Evolutionary conservation across 1,140 invertebrate genomes (phyloP).

Genomic region (Odontomachus brunneus): DNA sequence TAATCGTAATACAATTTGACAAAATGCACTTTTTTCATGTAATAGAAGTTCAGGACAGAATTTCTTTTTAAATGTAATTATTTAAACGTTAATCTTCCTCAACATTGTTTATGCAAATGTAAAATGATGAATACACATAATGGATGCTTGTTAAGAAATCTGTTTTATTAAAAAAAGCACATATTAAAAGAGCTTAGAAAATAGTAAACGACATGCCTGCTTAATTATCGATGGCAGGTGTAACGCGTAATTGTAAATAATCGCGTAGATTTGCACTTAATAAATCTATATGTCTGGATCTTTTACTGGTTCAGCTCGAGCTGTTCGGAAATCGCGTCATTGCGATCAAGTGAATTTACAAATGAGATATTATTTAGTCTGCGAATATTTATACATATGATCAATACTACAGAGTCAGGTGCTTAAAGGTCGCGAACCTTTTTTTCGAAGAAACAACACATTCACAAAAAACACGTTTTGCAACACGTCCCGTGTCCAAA

Average conservation of each 20-base stretch:
- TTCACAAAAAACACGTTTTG: no score
- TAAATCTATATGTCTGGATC: background rate
- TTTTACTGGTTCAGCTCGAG: background rate
- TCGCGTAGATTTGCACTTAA: conserved; percentile 26
- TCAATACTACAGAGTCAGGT: no score
- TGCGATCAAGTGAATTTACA: conserved; percentile 15
- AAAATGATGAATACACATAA: conserved; percentile 5
- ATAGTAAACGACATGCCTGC: conserved; percentile 44
- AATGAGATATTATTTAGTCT: conserved; percentile 24
- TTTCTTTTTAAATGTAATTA: no score
- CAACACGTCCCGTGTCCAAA: no score
- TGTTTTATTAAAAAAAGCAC: conserved; percentile 59
- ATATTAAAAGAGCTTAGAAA: conserved; percentile 59
- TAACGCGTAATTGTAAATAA: conserved; percentile 17
- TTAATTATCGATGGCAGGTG: conserved; percentile 23
- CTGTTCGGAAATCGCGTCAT: background rate
- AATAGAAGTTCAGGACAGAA: no score
- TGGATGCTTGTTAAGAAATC: conserved; percentile 33
- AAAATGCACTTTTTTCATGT: no score
- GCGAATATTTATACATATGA: background rate
- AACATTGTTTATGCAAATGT: no score
- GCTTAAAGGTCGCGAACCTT: no score
- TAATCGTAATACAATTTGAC: no score
- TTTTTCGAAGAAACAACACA: no score
- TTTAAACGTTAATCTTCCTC: no score